These are phyloP conservation scores for Picus viridis DNA, from an alignment of 2,797 vertebrate species.

Conservation along the genomic window DNA sequence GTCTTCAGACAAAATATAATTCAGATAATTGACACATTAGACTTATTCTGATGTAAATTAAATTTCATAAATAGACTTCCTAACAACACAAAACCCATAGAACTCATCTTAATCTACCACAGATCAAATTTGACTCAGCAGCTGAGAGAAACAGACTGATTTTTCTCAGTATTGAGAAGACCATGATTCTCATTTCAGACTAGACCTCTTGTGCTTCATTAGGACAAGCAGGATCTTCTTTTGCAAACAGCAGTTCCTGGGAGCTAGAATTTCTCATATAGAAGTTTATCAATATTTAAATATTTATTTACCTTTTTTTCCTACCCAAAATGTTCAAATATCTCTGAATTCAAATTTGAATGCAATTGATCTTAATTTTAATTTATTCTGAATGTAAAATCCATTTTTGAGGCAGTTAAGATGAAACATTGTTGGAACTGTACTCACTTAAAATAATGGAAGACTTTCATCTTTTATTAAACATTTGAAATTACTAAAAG, in stretches of 20 bases:
- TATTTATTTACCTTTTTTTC: not conserved
- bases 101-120: not conserved
- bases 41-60: not conserved
- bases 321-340: not conserved
- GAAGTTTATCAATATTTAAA: not conserved
- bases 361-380: not conserved
- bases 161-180: not conserved
- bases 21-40: not conserved
- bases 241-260: not conserved
- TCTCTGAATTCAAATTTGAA: not conserved
- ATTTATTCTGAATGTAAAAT: not conserved
- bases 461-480: slow-evolving; percentile 75
- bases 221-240: not conserved
- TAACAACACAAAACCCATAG: not conserved
- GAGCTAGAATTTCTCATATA: not conserved
- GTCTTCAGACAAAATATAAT: not conserved
- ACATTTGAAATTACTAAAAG: slow-evolving; percentile 56
- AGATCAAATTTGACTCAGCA: not conserved
- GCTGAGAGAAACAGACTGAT: not conserved
- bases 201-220: not conserved
- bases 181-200: not conserved
- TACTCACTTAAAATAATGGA: slow-evolving; percentile 42
- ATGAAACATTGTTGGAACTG: not conserved
- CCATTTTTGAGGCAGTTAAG: not conserved
- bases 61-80: not conserved